Percentiles rank a stretch among this genome's conserved stretches.
phyloP scores from a whole-genome alignment of 2,888 invertebrate genomes.

The Timandra comae region DNA sequence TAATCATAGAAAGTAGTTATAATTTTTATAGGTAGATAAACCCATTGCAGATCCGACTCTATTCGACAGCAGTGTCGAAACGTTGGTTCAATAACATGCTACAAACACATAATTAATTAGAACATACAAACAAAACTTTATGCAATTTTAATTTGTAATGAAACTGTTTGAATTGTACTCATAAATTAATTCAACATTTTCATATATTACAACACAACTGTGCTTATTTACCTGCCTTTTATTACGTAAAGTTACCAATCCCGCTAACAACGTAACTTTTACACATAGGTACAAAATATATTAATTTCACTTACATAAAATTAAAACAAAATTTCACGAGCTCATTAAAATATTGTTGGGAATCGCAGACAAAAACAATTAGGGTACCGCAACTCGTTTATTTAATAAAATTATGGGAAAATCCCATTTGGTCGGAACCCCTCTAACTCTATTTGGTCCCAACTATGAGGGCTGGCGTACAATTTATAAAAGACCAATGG shows the following conservation, averaged over 20 bases:
- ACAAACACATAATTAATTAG: too few species aligned
- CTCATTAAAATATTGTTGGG: conserved; percentile 26
- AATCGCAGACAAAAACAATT: conserved; percentile 49
- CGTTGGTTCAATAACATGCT: too few species aligned
- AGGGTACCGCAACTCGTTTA: conserved; percentile 45
- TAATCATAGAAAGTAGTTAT: too few species aligned
- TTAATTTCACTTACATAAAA: too few species aligned
- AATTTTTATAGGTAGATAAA: too few species aligned
- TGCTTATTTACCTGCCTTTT: too few species aligned
- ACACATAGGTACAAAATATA: conserved; percentile 21
- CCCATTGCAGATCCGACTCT: too few species aligned
- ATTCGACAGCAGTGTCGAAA: too few species aligned
- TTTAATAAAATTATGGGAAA: conserved; percentile 68
- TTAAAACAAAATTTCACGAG: conserved; percentile 21
- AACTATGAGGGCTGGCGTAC: conserved; percentile 57
- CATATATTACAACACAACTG: conserved; percentile 34
- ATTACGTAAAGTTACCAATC: too few species aligned
- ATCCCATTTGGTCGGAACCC: conserved; percentile 61
- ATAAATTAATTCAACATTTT: conserved; percentile 27
- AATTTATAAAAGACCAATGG: conserved; percentile 66
- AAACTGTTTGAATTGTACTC: conserved; percentile 3
- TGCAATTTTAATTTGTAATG: conserved; percentile 1
- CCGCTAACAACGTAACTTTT: conserved; percentile 20
- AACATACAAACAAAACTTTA: too few species aligned
- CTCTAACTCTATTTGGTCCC: conserved; percentile 57